Evolutionary conservation across 2,888 invertebrate species (phyloP), one percentile per base, ranked within the genome.

Genomic region (Eupithecia abbreviata): DNA sequence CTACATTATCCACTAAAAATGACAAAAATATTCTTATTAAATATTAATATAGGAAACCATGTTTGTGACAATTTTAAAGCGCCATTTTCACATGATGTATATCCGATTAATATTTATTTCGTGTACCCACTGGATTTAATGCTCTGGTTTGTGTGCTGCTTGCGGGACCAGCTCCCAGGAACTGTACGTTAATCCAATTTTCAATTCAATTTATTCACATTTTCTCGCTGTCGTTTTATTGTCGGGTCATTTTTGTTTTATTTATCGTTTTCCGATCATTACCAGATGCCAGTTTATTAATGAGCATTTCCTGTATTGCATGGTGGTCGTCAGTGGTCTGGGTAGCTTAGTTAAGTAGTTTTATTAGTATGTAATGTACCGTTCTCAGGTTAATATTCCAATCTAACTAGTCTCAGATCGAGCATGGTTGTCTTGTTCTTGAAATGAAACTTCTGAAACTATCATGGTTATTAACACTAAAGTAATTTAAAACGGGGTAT

Each of bases 161-260:
- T 82, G 84, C 81, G 92, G 75, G 91, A 90, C 90, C 85, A 93
- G 93, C 89, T 91, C 81, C 92, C 93, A 75, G 93, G 92, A 92
- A 90, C 89, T 88, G 93, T 93, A 93, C 85, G 93, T 93, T 90
- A 81, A 86, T 82, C 81, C 77, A 84, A 85, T 86, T 86, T 85
- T 85, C 85, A 87, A 86, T 86, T 85, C 72, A 76, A 84, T 84
- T 85, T 83, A 77, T 81, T 82, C 78, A 75, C 77, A 79, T 79
- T 43, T 80, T 84, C 77, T 79, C 72, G 74, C 62, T 77, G 76
- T 78, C 77, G 81, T 82, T 83, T 83, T 82, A 82, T 72, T 80
- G 71, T 77, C 81, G 78, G 69, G 77, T 79, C 73, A 83, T 84
- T 81, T 69, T 82, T 75, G 79, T 75, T 75, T 79, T 78, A 79